phyloP scores from a whole-genome alignment of 2,113 vertebrate genomes.

The Archocentrus centrarchus region DNA sequence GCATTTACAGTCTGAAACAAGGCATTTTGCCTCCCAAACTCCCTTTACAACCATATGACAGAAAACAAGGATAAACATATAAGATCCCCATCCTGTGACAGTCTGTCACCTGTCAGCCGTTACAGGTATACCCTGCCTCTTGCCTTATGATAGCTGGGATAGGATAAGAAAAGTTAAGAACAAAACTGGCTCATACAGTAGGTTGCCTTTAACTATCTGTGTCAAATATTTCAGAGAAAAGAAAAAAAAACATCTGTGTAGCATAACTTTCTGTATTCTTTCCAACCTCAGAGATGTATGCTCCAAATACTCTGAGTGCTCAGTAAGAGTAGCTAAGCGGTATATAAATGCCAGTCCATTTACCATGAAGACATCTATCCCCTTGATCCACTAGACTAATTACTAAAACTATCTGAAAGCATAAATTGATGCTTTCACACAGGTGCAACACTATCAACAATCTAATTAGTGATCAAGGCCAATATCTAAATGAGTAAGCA shows the following conservation, averaged over 20 bases:
- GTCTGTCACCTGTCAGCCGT: no score
- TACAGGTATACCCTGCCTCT: no score
- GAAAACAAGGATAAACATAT: not conserved
- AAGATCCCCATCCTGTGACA: not conserved
- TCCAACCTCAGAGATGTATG: not conserved
- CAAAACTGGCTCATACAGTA: no score
- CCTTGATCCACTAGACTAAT: not conserved
- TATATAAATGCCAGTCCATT: not conserved
- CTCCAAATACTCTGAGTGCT: not conserved
- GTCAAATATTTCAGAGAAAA: no score
- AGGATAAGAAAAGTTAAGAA: no score
- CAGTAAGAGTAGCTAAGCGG: not conserved
- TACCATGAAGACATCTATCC: not conserved
- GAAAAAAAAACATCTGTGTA: no score
- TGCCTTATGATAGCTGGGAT: no score
- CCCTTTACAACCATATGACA: not conserved
- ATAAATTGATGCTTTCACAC: not conserved
- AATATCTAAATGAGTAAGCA: not conserved
- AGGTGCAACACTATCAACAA: not conserved
- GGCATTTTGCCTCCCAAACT: not conserved
- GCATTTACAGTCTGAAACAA: not conserved
- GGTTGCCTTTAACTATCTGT: no score
- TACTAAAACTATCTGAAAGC: not conserved
- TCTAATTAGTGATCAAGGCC: not conserved
- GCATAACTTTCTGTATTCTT: not conserved